A percentile compares a stretch with the other conserved stretches of the same genome.
phyloP scores from a whole-genome alignment of 2,888 invertebrate species.

The Dilophus febrilis region DNA sequence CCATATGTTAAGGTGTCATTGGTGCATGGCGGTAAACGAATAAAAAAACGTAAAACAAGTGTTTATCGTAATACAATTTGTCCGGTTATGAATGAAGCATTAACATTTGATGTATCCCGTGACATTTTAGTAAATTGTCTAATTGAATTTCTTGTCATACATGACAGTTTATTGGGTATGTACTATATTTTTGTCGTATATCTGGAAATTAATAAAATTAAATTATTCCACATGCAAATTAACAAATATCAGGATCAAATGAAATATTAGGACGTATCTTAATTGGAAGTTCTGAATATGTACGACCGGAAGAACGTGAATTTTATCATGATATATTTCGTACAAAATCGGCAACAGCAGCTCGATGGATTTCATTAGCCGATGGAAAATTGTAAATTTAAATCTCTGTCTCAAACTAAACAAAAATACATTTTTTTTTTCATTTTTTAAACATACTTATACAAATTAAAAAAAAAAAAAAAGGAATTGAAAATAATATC shows the following conservation, averaged over 20 bases:
- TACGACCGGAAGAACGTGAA: constrained; percentile 31
- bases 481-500: too few relatives aligned
- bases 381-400: constrained; percentile 20
- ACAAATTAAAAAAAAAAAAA: too few relatives aligned
- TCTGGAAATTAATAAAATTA: too few relatives aligned
- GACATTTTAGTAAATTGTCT: constrained; percentile 37
- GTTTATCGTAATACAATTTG: constrained; percentile 73
- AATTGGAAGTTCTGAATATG: constrained; percentile 32
- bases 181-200: too few relatives aligned
- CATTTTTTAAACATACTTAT: too few relatives aligned
- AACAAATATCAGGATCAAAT: constrained; percentile 29
- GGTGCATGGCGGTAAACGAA: constrained; percentile 70
- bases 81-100: constrained; percentile 84
- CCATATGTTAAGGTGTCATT: constrained; percentile 88
- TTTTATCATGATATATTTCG: constrained; percentile 39
- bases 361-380: constrained; percentile 38
- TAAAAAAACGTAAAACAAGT: constrained; percentile 86
- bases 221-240: too few relatives aligned
- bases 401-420: too few relatives aligned
- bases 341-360: constrained; percentile 38
- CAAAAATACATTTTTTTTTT: too few relatives aligned
- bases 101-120: constrained; percentile 78
- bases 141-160: constrained; percentile 41
- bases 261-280: constrained; percentile 35
- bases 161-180: constrained; percentile 39